Evolutionary conservation across 2,113 vertebrate genomes (phyloP).

Genomic region (Chelonoidis abingdonii): DNA sequence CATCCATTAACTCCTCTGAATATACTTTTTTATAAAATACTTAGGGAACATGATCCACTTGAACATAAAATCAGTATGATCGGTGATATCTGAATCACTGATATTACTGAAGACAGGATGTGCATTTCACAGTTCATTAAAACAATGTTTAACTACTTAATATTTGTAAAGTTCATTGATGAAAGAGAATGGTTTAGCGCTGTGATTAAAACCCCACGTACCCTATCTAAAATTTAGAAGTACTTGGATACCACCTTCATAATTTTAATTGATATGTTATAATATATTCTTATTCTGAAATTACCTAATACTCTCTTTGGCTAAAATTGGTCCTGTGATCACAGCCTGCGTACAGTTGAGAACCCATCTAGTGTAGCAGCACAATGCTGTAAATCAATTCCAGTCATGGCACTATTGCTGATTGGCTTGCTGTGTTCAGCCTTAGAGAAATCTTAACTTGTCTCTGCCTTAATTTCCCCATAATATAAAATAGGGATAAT

Average conservation of each 20-base stretch:
- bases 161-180: background rate
- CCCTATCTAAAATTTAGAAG: background rate
- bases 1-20: background rate
- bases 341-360: background rate
- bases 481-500: background rate
- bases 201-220: background rate
- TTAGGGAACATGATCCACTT: background rate
- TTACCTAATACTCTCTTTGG: background rate
- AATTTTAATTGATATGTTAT: background rate
- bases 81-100: slow-evolving; percentile 1
- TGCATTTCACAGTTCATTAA: slow-evolving; percentile 15
- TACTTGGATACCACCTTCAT: background rate
- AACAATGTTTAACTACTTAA: slow-evolving; percentile 6
- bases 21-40: background rate
- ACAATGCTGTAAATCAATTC: rapidly evolving
- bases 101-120: background rate
- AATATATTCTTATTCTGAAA: background rate
- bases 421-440: background rate
- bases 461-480: background rate
- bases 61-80: slow-evolving; percentile 35
- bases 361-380: background rate
- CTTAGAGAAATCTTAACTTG: background rate
- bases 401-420: background rate
- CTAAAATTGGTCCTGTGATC: background rate
- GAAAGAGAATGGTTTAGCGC: background rate